Conservation (phyloP, 1,140 invertebrate genomes). For the Bombus consobrinus region DNA sequence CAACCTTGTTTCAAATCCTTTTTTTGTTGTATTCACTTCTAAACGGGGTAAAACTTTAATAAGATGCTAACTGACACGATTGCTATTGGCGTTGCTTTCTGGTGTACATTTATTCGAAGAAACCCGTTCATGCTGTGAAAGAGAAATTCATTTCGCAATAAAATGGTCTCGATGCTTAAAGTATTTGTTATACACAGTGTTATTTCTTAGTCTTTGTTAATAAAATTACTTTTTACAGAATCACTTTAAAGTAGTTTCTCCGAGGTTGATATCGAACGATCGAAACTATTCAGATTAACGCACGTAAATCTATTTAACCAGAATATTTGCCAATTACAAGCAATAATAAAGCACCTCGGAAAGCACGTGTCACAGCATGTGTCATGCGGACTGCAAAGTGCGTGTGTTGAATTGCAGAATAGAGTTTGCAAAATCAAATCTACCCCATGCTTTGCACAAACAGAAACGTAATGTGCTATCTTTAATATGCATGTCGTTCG, state of each 20-base stretch:
- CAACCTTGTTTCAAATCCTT: not conserved
- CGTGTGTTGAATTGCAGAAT: not conserved
- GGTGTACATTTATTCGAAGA: slow-evolving; percentile 6
- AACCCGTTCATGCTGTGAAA: slow-evolving; percentile 24
- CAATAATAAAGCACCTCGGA: not conserved
- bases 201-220: no score
- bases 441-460: not conserved
- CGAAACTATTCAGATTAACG: not conserved
- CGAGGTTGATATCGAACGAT: no score
- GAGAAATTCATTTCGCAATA: not conserved
- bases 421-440: not conserved
- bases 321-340: not conserved
- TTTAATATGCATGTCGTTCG: slow-evolving; percentile 18
- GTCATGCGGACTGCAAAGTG: not conserved
- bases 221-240: no score
- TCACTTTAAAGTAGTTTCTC: no score
- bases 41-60: slow-evolving; percentile 18
- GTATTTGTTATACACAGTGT: no score
- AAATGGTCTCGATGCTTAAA: not conserved
- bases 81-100: slow-evolving; percentile 9
- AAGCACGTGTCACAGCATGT: not conserved
- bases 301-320: not conserved
- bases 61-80: slow-evolving; percentile 33
- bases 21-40: slow-evolving; percentile 9
- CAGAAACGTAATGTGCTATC: not conserved